phyloP scores from a whole-genome alignment of 2,113 vertebrate genomes.

The Monarcha castaneiventris region DNA sequence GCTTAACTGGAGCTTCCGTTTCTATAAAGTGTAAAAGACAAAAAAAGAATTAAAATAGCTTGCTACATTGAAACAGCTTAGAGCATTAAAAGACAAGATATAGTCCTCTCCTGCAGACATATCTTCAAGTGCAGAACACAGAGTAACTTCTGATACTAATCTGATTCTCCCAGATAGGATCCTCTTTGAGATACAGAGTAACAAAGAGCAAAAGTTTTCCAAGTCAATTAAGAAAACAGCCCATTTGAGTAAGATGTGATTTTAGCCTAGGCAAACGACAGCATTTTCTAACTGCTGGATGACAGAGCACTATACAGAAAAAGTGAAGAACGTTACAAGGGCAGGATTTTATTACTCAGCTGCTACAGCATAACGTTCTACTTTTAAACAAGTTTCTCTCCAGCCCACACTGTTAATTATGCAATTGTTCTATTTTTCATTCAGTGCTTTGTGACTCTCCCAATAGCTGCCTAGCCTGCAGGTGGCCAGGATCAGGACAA shows the following conservation, averaged over 20 bases:
- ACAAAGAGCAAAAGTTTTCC: neutral
- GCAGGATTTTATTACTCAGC: neutral
- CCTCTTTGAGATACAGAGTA: neutral
- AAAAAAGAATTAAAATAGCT: neutral
- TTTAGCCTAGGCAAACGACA: neutral
- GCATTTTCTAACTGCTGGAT: neutral
- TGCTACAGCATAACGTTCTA: neutral
- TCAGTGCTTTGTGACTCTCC: neutral
- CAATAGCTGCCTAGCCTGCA: neutral
- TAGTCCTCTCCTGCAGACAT: neutral
- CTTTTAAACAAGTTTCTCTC: neutral
- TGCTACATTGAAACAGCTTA: neutral
- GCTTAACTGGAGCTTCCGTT: conserved; percentile 85
- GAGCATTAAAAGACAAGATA: neutral
- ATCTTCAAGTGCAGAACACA: neutral
- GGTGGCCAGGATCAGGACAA: neutral
- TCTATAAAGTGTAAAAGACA: conserved; percentile 71
- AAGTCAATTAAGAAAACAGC: neutral
- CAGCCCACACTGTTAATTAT: neutral
- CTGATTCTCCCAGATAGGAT: neutral
- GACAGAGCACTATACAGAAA: neutral
- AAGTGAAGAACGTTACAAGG: neutral
- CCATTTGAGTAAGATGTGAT: neutral
- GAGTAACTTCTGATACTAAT: neutral
- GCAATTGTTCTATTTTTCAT: neutral